Evolutionary conservation across 2,113 vertebrate genomes (phyloP).

Genomic region (Pomatorhinus ruficollis): DNA sequence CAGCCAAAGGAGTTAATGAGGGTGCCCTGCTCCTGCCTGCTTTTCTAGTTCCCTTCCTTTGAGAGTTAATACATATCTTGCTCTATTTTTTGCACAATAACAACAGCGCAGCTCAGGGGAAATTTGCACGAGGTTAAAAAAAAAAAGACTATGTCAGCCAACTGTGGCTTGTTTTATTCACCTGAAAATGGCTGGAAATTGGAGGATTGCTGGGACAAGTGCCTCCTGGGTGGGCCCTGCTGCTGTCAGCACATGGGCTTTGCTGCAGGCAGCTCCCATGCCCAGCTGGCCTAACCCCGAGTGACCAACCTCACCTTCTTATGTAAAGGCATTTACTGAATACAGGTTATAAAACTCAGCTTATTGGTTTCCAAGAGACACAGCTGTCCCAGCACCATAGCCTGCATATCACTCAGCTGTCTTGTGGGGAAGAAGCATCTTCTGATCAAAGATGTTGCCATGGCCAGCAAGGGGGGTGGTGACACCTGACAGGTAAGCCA

Average conservation of each 20-base stretch:
- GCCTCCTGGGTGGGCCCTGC: fast-evolving
- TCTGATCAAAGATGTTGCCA: not conserved
- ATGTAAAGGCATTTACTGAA: not conserved
- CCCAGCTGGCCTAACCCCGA: not conserved
- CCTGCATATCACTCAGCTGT: not conserved
- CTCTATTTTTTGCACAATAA: constrained; percentile 34
- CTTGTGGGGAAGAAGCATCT: not conserved
- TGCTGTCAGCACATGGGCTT: not conserved
- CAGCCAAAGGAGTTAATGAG: not conserved
- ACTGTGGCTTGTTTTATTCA: not conserved
- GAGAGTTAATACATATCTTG: constrained; percentile 25
- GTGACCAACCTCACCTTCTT: not conserved
- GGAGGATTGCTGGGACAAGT: not conserved
- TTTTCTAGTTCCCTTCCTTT: constrained; percentile 17
- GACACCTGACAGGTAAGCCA: not conserved
- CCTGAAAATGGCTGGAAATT: not conserved
- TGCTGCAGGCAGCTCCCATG: not conserved
- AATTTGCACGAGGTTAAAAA: not conserved
- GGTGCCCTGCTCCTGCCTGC: not conserved
- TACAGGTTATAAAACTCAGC: not conserved
- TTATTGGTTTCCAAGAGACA: not conserved
- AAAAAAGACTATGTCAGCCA: not conserved
- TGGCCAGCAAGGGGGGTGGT: not conserved
- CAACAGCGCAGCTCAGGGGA: not conserved
- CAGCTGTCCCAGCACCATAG: not conserved